Conservation (phyloP, 2,113 vertebrate species). For the Alouatta palliata region DNA sequence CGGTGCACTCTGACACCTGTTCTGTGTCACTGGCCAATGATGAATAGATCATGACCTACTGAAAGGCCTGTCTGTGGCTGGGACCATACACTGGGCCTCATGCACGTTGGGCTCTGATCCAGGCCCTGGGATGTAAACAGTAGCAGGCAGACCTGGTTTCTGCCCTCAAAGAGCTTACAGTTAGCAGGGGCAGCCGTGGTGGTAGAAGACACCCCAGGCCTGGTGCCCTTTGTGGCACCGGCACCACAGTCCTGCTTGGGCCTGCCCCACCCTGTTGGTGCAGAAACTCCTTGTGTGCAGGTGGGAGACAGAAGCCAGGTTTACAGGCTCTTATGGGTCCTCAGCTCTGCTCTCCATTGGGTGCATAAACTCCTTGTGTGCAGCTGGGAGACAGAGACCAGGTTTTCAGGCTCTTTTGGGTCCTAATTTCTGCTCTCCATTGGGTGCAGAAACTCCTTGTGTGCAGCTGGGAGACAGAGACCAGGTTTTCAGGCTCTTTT, state of each 20-base stretch:
- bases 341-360: too few species aligned
- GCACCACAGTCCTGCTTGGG: not conserved
- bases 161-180: not conserved
- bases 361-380: too few species aligned
- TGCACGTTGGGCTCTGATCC: rapidly evolving
- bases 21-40: too few species aligned
- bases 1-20: not conserved
- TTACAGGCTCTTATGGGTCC: not conserved
- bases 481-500: too few species aligned
- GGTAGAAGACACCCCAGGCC: not conserved
- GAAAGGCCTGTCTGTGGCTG: not conserved
- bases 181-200: not conserved
- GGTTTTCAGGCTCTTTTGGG: too few species aligned
- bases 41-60: not conserved
- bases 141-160: not conserved
- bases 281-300: not conserved
- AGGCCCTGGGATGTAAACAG: too few species aligned
- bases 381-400: too few species aligned
- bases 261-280: too few species aligned
- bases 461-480: too few species aligned
- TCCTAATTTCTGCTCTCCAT: too few species aligned
- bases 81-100: not conserved
- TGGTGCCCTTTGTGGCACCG: too few species aligned
- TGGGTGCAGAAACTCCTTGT: too few species aligned
- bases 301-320: not conserved